Conservation (phyloP, 2,797 vertebrate species). For the Poeciliopsis infans region DNA sequence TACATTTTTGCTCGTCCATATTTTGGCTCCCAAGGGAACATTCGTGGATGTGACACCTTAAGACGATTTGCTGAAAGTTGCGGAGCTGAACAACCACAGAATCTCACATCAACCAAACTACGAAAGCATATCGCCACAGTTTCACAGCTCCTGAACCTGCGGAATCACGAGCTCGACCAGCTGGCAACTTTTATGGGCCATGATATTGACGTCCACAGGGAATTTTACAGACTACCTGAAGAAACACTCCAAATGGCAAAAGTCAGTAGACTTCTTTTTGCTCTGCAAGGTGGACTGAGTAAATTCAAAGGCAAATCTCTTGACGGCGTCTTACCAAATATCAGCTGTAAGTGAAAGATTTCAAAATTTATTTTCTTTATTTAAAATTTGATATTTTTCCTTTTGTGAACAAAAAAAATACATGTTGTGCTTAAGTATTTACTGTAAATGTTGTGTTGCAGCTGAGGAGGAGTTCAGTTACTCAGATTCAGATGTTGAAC, state of each 20-base stretch:
- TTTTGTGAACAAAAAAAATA: not conserved
- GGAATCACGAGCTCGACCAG: not conserved
- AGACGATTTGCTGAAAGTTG: not conserved
- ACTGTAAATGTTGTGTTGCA: not conserved
- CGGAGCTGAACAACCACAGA: not conserved
- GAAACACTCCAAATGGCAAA: not conserved
- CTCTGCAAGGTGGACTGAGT: not conserved
- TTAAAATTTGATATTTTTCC: not conserved
- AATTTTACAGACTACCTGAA: constrained; percentile 8
- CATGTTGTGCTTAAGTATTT: not conserved
- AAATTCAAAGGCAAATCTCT: constrained; percentile 6
- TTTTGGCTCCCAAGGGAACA: not conserved
- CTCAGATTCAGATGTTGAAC: not conserved
- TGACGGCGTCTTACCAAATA: not conserved
- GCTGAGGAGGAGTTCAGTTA: not conserved
- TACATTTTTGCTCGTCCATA: constrained; percentile 1
- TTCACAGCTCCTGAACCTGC: constrained; percentile 5
- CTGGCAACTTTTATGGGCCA: constrained; percentile 14
- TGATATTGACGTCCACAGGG: not conserved
- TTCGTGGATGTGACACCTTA: constrained; percentile 4
- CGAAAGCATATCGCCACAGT: constrained; percentile 7
- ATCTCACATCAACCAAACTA: constrained; percentile 8
- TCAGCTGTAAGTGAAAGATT: constrained; percentile 9
- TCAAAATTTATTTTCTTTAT: not conserved
- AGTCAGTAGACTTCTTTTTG: constrained; percentile 3